Conservation (phyloP, 2,888 invertebrate species). For the Teleiodes luculella region DNA sequence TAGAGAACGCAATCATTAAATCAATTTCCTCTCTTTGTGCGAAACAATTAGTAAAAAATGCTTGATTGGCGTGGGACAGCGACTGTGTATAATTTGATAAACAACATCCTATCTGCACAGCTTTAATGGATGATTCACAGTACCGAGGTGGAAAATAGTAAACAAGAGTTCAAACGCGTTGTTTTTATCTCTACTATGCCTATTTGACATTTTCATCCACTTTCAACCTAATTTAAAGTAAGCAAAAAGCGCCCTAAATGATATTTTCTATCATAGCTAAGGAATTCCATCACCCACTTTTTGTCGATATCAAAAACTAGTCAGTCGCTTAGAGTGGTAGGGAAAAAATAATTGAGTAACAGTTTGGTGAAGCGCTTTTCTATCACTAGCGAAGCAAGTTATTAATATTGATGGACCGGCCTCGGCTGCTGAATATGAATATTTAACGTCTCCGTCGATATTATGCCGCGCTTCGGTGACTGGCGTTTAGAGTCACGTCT, state of each 20-base stretch:
- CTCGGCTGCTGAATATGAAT: conserved; percentile 54
- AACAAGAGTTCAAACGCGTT: background rate
- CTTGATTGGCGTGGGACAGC: conserved; percentile 9
- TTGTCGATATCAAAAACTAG: conserved; percentile 1
- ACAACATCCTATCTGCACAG: background rate
- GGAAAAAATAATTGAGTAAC: conserved; percentile 30
- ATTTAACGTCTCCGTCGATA: conserved; percentile 52
- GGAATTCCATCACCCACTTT: background rate
- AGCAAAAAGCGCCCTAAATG: background rate
- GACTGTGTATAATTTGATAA: conserved; percentile 1
- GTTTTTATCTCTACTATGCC: background rate
- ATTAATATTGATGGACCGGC: conserved; percentile 60
- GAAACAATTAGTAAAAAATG: conserved; percentile 3
- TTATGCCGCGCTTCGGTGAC: conserved; percentile 37
- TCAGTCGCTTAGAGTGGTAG: conserved; percentile 9
- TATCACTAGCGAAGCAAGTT: conserved; percentile 46
- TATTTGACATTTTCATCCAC: background rate
- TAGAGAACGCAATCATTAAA: conserved; percentile 17
- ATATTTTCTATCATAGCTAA: background rate
- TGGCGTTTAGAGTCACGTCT: conserved; percentile 35
- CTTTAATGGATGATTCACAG: conserved; percentile 9
- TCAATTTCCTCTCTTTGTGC: conserved; percentile 10
- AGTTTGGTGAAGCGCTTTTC: conserved; percentile 45
- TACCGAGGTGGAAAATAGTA: background rate
- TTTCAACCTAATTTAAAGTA: too few species aligned